Conservation (phyloP, 2,113 vertebrate genomes). For the Suricata suricatta region DNA sequence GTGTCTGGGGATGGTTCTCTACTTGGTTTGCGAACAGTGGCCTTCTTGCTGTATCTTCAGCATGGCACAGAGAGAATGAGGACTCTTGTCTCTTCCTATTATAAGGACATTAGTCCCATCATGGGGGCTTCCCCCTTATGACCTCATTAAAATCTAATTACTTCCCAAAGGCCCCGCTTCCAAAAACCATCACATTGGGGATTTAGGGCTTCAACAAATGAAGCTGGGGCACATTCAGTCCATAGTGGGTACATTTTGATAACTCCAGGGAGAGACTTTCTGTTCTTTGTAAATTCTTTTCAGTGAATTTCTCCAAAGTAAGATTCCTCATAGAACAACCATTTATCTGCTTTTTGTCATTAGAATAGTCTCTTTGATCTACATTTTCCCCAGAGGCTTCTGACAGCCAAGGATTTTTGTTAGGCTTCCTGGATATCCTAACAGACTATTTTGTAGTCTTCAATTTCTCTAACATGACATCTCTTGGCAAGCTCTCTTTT, state of each 20-base stretch:
- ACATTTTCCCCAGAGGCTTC: background rate
- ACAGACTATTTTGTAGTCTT: background rate
- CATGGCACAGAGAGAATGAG: background rate
- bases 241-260: background rate
- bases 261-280: background rate
- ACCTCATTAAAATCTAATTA: background rate
- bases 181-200: background rate
- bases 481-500: background rate
- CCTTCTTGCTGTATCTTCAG: background rate
- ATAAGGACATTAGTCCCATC: background rate
- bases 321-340: background rate
- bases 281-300: background rate
- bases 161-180: background rate
- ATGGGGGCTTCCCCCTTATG: background rate
- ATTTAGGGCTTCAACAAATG: background rate
- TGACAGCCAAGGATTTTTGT: background rate
- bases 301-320: background rate
- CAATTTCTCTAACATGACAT: background rate
- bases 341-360: background rate
- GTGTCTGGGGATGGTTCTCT: background rate
- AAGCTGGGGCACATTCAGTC: background rate
- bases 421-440: background rate
- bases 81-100: background rate
- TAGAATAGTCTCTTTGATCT: background rate
- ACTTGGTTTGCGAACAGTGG: background rate